Evolutionary conservation across 2,113 vertebrate species (phyloP), one percentile per base, ranked within the genome.

Genomic region (Nipponia nippon): DNA sequence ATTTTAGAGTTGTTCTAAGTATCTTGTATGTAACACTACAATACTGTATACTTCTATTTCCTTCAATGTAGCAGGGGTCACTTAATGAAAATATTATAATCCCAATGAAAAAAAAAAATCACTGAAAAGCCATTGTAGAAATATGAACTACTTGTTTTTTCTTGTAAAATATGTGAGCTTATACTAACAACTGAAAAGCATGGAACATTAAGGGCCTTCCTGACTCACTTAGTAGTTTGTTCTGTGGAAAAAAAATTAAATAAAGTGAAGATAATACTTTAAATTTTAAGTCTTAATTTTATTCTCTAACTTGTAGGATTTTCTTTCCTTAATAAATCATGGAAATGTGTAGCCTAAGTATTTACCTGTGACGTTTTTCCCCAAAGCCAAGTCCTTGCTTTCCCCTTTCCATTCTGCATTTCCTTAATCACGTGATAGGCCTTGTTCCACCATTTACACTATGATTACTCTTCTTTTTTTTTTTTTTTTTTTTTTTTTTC

Each of bases 221-320:
- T 95, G 85, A 93, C 88, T 91, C 85, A 91, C 40, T 85, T 93
- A 96, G 73, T 93, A 96, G 61, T 94, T 82, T 94, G 73, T 97
- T 96, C 22, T 97, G 87, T 97, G 75, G 70, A 92, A 97, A 96
- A 67, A 96, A 94, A 87, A 96, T 59, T 29, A 96, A 97, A 98
- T 97, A 97, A 98, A 98, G 66, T 94, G 69, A 95, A 97, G 44
- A 95, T 94, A 97, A 92, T 97, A 95, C 46, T 96, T 96, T 82
- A 94, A 97, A 89, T 30, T 69, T 55, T 40, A 97, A 98, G 89
- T 97, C 91, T 97, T 98, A 96, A 91, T 97, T 92, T 97, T 97
- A 96, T 97, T 97, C 73, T 98, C 69, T 91, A 29, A 93, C 32
- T 66, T 90, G 56, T 76, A 92, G 93, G 40, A 69, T 93, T 58